Percentiles rank a stretch among this genome's conserved stretches.
Conservation (phyloP, 2,797 vertebrate genomes). For the Xyrichtys novacula region DNA sequence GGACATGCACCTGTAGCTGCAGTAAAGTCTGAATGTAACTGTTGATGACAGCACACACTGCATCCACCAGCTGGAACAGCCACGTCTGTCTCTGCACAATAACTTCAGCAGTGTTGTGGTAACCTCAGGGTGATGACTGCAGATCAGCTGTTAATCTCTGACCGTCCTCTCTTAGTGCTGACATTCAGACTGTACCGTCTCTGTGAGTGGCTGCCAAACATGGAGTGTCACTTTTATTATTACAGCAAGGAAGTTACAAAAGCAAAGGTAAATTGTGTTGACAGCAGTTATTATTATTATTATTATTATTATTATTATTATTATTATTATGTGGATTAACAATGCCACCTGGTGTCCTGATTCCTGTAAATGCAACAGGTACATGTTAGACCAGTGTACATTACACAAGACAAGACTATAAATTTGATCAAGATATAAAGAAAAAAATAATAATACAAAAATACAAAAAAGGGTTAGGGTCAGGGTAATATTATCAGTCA, state of each 20-base stretch:
- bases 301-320: too few species aligned
- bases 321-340: slow-evolving; percentile 30
- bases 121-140: slow-evolving; percentile 35
- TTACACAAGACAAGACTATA: too few species aligned
- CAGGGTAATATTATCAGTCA: too few species aligned
- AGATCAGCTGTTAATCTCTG: slow-evolving; percentile 44
- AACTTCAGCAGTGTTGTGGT: slow-evolving; percentile 22
- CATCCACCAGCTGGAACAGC: slow-evolving; percentile 47
- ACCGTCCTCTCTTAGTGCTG: slow-evolving; percentile 36
- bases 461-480: too few species aligned
- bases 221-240: neutral
- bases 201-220: neutral
- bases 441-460: too few species aligned
- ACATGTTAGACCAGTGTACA: neutral
- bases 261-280: neutral
- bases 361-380: neutral
- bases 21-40: slow-evolving; percentile 29
- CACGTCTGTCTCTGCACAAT: slow-evolving; percentile 28
- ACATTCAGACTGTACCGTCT: slow-evolving; percentile 22
- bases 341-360: slow-evolving; percentile 66
- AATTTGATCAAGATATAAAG: too few species aligned
- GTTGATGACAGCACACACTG: slow-evolving; percentile 40
- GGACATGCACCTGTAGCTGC: neutral
- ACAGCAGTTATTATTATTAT: neutral
- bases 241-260: neutral